Percentiles rank a stretch among this genome's conserved stretches.
Evolutionary conservation across 2,113 vertebrate species (phyloP).

Genomic region (Apodemus sylvaticus): DNA sequence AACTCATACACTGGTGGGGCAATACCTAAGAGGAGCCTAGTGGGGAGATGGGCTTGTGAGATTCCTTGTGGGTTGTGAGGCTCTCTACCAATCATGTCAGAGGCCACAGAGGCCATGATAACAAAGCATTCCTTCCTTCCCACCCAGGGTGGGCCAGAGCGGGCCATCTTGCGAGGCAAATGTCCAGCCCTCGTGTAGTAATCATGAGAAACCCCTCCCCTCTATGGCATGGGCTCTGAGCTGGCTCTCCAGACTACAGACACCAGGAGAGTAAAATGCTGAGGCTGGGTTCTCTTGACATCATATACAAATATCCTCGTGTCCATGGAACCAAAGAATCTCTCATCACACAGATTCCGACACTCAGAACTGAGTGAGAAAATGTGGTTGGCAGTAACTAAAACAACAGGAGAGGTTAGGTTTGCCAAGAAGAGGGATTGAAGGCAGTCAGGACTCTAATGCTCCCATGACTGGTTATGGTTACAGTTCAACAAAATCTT

Average conservation of each 20-base stretch:
- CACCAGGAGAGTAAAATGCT: neutral
- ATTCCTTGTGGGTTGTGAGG: neutral
- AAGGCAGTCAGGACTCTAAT: neutral
- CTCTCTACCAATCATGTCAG: neutral
- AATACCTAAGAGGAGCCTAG: neutral
- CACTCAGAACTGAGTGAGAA: neutral
- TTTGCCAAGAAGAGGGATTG: neutral
- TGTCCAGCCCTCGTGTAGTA: neutral
- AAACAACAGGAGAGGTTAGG: neutral
- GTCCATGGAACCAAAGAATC: neutral
- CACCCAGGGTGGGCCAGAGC: too few species aligned
- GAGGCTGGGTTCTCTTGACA: neutral
- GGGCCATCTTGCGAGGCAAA: neutral
- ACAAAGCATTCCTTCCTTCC: neutral
- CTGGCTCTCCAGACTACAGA: neutral
- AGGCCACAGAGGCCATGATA: neutral
- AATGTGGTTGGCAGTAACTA: neutral
- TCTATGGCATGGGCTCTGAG: fast-evolving
- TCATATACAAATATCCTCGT: neutral
- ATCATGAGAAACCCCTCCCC: neutral
- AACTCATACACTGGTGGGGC: neutral
- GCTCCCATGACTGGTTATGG: neutral
- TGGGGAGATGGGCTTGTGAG: neutral
- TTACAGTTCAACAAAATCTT: neutral
- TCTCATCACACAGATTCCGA: neutral